Percentiles rank a stretch among this genome's conserved stretches.
These are phyloP conservation scores for Cottoperca gobio DNA, from an alignment of 2,797 vertebrate species.

Conservation along the genomic window DNA sequence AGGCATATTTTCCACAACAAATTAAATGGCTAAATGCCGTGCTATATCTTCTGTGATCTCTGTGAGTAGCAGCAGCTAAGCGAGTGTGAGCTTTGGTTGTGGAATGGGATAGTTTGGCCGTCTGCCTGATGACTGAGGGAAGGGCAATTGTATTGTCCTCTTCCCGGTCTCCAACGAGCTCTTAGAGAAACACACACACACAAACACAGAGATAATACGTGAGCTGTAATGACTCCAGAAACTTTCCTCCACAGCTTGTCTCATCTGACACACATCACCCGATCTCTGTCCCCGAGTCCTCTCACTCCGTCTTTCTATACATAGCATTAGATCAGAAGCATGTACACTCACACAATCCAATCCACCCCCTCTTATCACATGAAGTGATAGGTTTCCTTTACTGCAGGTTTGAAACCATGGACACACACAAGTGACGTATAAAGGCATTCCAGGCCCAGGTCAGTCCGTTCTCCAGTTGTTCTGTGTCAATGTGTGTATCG, in stretches of 20 bases:
- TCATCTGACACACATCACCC: slow-evolving; percentile 11
- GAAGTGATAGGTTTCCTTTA: slow-evolving; percentile 25
- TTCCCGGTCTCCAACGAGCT: slow-evolving; percentile 14
- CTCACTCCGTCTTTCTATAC: background rate
- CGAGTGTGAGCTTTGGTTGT: slow-evolving; percentile 39
- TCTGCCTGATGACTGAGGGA: slow-evolving; percentile 46
- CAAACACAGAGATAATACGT: background rate
- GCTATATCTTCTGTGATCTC: slow-evolving; percentile 43
- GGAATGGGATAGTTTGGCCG: slow-evolving; percentile 58
- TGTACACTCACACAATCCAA: background rate
- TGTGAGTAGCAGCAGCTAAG: slow-evolving; percentile 18
- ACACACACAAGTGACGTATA: slow-evolving; percentile 16
- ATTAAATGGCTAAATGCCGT: slow-evolving; percentile 29
- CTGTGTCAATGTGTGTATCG: background rate
- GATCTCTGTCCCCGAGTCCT: background rate
- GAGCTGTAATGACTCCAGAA: slow-evolving; percentile 4
- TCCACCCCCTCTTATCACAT: slow-evolving; percentile 27
- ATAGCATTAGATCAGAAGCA: slow-evolving; percentile 14
- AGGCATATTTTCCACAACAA: slow-evolving; percentile 51
- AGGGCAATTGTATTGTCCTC: slow-evolving; percentile 52
- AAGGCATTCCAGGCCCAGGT: slow-evolving; percentile 9
- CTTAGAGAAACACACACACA: slow-evolving; percentile 3
- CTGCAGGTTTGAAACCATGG: slow-evolving; percentile 31
- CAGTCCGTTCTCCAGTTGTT: slow-evolving; percentile 31
- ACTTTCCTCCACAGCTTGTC: slow-evolving; percentile 8